These are phyloP conservation scores for Acipenser oxyrinchus DNA, from an alignment of 2,797 vertebrate species.

Conservation along the genomic window DNA sequence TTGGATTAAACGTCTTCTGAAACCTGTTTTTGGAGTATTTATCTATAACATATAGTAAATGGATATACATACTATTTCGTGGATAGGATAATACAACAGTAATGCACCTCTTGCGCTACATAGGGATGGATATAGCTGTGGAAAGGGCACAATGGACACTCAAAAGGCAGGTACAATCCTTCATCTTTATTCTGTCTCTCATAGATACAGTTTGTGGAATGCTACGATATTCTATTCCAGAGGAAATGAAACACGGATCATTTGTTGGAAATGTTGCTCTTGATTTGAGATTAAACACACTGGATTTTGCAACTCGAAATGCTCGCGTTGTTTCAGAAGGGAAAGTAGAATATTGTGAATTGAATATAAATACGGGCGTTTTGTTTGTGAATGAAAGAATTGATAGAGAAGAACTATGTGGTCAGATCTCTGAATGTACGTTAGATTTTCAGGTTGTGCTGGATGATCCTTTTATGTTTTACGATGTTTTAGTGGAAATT, in stretches of 20 bases:
- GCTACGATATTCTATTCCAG: slow-evolving; percentile 41
- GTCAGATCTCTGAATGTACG: slow-evolving; percentile 38
- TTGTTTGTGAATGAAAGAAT: slow-evolving; percentile 37
- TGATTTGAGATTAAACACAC: slow-evolving; percentile 35
- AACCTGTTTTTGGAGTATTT: too few relatives aligned
- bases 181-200: slow-evolving; percentile 24
- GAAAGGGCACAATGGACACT: not conserved
- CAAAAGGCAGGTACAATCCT: slow-evolving; percentile 10
- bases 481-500: slow-evolving; percentile 30
- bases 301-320: slow-evolving; percentile 31
- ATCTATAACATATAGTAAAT: too few relatives aligned
- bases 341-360: slow-evolving; percentile 28
- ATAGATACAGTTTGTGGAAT: slow-evolving; percentile 31
- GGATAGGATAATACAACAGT: too few relatives aligned
- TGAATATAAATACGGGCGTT: slow-evolving; percentile 40
- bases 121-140: too few relatives aligned
- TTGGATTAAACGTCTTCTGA: too few relatives aligned
- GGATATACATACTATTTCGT: too few relatives aligned
- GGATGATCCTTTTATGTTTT: slow-evolving; percentile 43
- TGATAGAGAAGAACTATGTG: slow-evolving; percentile 48
- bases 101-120: too few relatives aligned
- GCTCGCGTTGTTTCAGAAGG: slow-evolving; percentile 41
- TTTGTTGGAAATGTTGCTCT: slow-evolving; percentile 47
- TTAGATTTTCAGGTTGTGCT: slow-evolving; percentile 46
- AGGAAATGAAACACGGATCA: slow-evolving; percentile 48